Evolutionary conservation across 1,140 invertebrate species (phyloP), one percentile per base, ranked within the genome.

Genomic region (Cardiocondyla obscurior): DNA sequence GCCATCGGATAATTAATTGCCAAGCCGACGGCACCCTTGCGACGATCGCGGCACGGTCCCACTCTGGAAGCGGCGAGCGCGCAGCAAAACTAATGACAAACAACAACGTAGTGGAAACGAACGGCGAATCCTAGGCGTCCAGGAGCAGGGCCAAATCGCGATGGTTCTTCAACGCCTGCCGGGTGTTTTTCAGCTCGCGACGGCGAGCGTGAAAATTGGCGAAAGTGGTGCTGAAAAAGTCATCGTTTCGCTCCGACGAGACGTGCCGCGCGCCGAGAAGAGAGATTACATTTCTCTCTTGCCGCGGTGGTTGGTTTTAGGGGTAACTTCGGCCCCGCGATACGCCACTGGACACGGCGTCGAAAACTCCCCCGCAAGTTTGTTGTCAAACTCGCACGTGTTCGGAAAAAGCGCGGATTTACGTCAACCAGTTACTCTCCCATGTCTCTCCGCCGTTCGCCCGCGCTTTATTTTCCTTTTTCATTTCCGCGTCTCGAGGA

Each of bases 351-450:
- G 88, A 85, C 84, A 81, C 86, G n/a, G n/a, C 82, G 81, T 83
- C 84, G 87, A 91, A 90, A 91, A 92, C 90, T 90, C 69, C 22
- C 22, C 81, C 64, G 82, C 74, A 81, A 92, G 88, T 93, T 92
- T 92, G 90, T 91, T 92, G 86, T 90, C 83, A 85, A 92, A 92
- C 88, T 91, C 87, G 87, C 92, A 91, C 90, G 91, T 92, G 91
- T 85, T 85, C 82, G 10, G 70, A 79, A 79, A 86, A 86, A 84
- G 73, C 77, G 64, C 44, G 36, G 44, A 87, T 87, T 72, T 65
- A 65, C 65, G 73, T 81, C 67, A 36, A 72, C 16, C 46, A 30
- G 42, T 82, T 62, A 46, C 33, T 82, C 62, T 74, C 33, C 55
- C n/a, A 1, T 39, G 12, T 33, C 4, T 39, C 10, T 49, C 14